A percentile compares a stretch with the other conserved stretches of the same genome.
These are phyloP conservation scores for Melipona beecheii DNA, from an alignment of 2,888 invertebrate species.

Conservation along the genomic window DNA sequence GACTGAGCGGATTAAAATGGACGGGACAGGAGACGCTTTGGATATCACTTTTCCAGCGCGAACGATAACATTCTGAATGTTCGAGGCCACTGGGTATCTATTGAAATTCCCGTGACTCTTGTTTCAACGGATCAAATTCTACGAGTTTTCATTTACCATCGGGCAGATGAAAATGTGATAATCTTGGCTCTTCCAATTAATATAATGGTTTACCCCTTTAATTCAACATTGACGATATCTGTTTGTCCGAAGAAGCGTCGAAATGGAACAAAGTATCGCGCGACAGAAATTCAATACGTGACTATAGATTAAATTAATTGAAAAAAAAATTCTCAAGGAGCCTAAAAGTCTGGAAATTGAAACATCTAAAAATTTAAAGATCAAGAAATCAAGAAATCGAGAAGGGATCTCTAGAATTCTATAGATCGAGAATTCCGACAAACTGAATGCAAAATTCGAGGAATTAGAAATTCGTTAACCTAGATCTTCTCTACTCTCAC, in stretches of 20 bases:
- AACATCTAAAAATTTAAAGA: not conserved
- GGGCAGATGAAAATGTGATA: constrained; percentile 57
- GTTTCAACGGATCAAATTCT: constrained; percentile 67
- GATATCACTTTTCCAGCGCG: constrained; percentile 51
- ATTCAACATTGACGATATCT: constrained; percentile 19
- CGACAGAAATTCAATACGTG: constrained; percentile 21
- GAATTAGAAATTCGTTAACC: not conserved
- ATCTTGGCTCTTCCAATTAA: constrained; percentile 50
- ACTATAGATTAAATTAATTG: not conserved
- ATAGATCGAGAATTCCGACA: accelerated
- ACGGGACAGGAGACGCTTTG: constrained; percentile 20
- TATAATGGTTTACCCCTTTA: constrained; percentile 26
- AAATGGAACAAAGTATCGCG: not conserved
- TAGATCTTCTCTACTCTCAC: too few species aligned
- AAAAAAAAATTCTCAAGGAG: not conserved
- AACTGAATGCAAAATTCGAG: not conserved
- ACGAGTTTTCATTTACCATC: constrained; percentile 60
- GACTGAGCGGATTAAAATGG: constrained; percentile 38
- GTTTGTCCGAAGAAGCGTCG: constrained; percentile 25
- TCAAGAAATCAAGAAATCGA: not conserved
- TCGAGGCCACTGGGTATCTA: constrained; percentile 45
- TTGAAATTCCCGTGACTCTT: constrained; percentile 64
- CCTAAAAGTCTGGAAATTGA: too few species aligned
- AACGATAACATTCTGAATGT: constrained; percentile 52
- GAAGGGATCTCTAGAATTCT: too few species aligned